Percentiles rank a stretch among this genome's conserved stretches.
phyloP scores from a whole-genome alignment of 92 coral and sea anemone genomes.

The Parazoanthus atlanticus region DNA sequence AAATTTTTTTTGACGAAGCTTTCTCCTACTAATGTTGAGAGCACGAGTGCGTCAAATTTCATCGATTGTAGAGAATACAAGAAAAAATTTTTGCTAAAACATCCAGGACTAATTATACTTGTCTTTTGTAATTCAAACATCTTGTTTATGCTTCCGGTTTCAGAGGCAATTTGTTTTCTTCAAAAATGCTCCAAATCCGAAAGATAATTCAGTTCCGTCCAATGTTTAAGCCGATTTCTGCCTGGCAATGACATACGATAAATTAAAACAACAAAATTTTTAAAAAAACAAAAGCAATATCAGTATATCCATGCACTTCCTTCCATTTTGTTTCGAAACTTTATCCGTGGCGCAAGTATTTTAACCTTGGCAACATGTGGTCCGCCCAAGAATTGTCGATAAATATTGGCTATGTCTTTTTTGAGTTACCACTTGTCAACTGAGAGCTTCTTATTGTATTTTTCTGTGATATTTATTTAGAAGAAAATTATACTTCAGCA shows the following conservation, averaged over 20 bases:
- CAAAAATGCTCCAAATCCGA: no score
- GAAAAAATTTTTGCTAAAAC: no score
- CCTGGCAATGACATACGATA: neutral
- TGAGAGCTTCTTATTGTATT: neutral
- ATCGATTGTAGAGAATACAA: no score
- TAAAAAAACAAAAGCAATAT: no score
- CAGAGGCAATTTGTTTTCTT: no score
- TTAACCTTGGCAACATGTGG: neutral
- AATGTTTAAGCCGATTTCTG: no score
- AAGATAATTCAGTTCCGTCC: no score
- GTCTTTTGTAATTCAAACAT: no score
- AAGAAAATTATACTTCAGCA: no score
- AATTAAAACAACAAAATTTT: neutral
- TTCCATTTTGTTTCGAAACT: no score
- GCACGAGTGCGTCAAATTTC: neutral
- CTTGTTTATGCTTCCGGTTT: no score
- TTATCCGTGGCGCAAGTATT: neutral
- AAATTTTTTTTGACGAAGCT: neutral
- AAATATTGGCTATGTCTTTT: neutral
- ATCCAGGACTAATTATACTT: no score
- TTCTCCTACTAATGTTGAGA: neutral
- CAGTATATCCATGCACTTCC: neutral
- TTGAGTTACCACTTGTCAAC: neutral
- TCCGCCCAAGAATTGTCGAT: neutral
- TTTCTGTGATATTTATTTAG: neutral